phyloP scores from a whole-genome alignment of 2,888 invertebrate species.

The Craniophora ligustri region DNA sequence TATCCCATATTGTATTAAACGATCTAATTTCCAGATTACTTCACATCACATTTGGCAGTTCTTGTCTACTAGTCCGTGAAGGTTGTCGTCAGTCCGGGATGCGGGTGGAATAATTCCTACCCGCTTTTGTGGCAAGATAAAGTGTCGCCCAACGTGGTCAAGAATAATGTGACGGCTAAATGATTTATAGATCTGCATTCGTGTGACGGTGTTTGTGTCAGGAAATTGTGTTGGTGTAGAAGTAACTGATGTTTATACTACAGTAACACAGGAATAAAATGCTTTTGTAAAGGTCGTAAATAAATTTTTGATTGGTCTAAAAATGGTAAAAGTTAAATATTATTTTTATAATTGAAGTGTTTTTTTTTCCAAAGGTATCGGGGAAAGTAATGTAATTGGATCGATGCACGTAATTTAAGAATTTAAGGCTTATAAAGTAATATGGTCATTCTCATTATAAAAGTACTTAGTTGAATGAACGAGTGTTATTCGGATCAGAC shows the following conservation, averaged over 20 bases:
- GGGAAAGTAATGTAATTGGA: no score
- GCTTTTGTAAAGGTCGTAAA: conserved; percentile 1
- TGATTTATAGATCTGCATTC: conserved; percentile 50
- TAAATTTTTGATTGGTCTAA: no score
- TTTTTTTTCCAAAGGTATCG: no score
- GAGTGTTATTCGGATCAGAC: no score
- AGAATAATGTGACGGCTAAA: conserved; percentile 55
- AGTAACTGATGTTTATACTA: no score
- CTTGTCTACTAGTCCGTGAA: conserved; percentile 63
- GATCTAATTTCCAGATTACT: conserved; percentile 28
- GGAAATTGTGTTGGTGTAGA: conserved; percentile 37
- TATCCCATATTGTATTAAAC: conserved; percentile 3
- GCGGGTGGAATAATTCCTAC: conserved; percentile 71
- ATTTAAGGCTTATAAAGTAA: no score
- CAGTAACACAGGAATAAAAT: neutral
- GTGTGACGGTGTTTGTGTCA: conserved; percentile 27
- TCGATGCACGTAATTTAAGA: no score
- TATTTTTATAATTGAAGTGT: no score
- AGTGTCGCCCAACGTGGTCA: conserved; percentile 55
- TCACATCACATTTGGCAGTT: conserved; percentile 42
- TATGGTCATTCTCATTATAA: no score
- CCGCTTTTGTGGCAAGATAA: conserved; percentile 62
- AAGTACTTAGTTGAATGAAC: no score
- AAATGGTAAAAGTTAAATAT: no score
- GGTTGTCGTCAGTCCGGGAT: conserved; percentile 65